phyloP scores from a whole-genome alignment of 2,797 vertebrate species.

The Rhyacichthys aspro region DNA sequence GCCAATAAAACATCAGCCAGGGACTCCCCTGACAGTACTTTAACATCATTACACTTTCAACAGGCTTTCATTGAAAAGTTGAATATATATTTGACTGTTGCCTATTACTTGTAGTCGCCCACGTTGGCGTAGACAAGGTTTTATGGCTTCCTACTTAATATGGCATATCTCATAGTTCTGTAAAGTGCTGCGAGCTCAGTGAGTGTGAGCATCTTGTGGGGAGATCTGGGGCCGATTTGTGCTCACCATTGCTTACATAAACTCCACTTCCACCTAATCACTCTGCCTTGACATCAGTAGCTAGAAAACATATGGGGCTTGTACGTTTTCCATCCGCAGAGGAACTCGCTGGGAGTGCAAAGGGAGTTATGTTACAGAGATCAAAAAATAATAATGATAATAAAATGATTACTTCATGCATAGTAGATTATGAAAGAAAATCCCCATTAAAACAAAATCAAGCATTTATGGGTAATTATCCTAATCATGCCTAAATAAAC shows the following conservation, averaged over 20 bases:
- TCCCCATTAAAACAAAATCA: slow-evolving; percentile 26
- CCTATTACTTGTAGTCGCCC: slow-evolving; percentile 67
- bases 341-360: slow-evolving; percentile 50
- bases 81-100: slow-evolving; percentile 74
- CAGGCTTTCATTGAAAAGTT: slow-evolving; percentile 77
- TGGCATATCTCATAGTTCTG: slow-evolving; percentile 66
- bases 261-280: slow-evolving; percentile 82
- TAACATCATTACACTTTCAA: slow-evolving; percentile 80
- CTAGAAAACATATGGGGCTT: slow-evolving; percentile 66
- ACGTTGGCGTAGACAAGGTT: slow-evolving; percentile 61
- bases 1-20: slow-evolving; percentile 77
- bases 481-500: slow-evolving; percentile 41
- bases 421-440: slow-evolving; percentile 39
- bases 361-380: slow-evolving; percentile 42
- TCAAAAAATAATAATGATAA: slow-evolving; percentile 46
- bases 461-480: slow-evolving; percentile 41
- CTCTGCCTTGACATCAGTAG: slow-evolving; percentile 76
- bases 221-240: slow-evolving; percentile 75
- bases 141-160: slow-evolving; percentile 73
- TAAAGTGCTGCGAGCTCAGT: slow-evolving; percentile 40
- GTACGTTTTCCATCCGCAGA: slow-evolving; percentile 57
- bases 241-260: slow-evolving; percentile 71
- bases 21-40: slow-evolving; percentile 75
- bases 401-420: slow-evolving; percentile 48
- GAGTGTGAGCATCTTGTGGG: slow-evolving; percentile 63